Evolutionary conservation across 2,113 vertebrate species (phyloP), one percentile per base, ranked within the genome.

Genomic region (Oncorhynchus kisutch): DNA sequence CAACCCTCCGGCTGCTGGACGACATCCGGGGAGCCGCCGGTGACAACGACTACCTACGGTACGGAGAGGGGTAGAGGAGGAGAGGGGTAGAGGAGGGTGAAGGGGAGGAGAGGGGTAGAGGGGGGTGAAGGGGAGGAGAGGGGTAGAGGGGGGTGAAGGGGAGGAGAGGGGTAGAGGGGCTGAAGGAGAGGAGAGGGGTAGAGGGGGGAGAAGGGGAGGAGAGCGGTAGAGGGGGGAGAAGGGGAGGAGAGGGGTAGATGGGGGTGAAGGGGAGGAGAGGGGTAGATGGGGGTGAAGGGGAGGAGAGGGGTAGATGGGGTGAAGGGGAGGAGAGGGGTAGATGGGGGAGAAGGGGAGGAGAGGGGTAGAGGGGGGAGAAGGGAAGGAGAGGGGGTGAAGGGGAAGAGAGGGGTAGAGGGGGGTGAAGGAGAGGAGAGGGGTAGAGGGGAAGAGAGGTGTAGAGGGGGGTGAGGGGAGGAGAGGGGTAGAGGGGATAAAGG

Each of bases 1-100:
- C 92, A 66, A 90, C 89, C 25, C 73, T 87, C 1, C 77, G 91
- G 18, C 85, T 93, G n/a, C 77, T 94, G 72, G 84, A 94, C 5
- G 88, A 93, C 77, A 84, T 94, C 67, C 86, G 88, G 0, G 77
- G 78, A n/a, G 85, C 88, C 5, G 85, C 66, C 0, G 92, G 92
- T 3, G 76, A 94, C 77, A 60, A 79, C 0, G 1, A 49, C n/a
- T 24, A n/a, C n/a, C 59, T 24, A 62, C n/a, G 59, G 59, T 24
- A 24, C 2, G 18, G n/a, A 62, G 18, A 22, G 57, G 57, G n/a
- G 57, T 18, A 20, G 14, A 29, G 25, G 29, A 59, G 49, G 51
- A 34, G 27, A 67, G 45, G 29, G 22, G 2, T n/a, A 45, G 1
- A 27, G n/a, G 8, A 13, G 11, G 25, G 51, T 8, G 12, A 27